These are phyloP conservation scores for Drosophila bipectinata DNA, from an alignment of 1,140 invertebrate species.

Conservation along the genomic window DNA sequence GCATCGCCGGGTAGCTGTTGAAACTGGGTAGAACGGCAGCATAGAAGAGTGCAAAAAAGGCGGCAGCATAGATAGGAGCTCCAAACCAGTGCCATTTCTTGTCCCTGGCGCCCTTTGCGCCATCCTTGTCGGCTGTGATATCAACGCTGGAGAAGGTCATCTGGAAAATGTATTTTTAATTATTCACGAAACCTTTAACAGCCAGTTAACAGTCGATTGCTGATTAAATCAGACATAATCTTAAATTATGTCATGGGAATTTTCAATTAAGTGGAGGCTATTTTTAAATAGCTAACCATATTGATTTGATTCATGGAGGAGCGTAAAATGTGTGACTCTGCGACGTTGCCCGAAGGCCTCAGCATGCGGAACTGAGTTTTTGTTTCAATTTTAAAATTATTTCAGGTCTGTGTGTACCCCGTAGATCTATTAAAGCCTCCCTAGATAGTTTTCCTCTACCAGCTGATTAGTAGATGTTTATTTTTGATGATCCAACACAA, in stretches of 20 bases:
- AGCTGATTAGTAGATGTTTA: neutral
- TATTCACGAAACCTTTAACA: neutral
- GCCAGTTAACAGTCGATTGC: neutral
- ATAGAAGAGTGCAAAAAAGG: slow-evolving; percentile 73
- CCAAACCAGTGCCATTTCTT: slow-evolving; percentile 74
- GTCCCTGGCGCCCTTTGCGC: slow-evolving; percentile 1
- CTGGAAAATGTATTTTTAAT: slow-evolving; percentile 20
- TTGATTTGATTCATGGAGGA: neutral
- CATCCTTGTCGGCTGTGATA: slow-evolving; percentile 29
- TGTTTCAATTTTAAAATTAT: neutral
- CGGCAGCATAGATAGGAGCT: slow-evolving; percentile 63
- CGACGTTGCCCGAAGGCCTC: neutral
- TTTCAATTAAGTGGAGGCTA: neutral
- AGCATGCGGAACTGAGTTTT: neutral
- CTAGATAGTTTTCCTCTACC: neutral
- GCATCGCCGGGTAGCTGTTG: slow-evolving; percentile 68
- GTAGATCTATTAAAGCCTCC: neutral
- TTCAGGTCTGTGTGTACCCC: neutral
- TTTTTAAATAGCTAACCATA: slow-evolving; percentile 1
- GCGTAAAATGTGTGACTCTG: neutral
- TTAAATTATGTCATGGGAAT: slow-evolving; percentile 21
- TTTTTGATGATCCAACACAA: neutral
- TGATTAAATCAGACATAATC: slow-evolving; percentile 25
- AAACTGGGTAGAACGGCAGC: slow-evolving; percentile 70
- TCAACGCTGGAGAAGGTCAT: slow-evolving; percentile 59